Evolutionary conservation across 1,140 invertebrate species (phyloP), one percentile per base, ranked within the genome.

Genomic region (Drosophila parvula): DNA sequence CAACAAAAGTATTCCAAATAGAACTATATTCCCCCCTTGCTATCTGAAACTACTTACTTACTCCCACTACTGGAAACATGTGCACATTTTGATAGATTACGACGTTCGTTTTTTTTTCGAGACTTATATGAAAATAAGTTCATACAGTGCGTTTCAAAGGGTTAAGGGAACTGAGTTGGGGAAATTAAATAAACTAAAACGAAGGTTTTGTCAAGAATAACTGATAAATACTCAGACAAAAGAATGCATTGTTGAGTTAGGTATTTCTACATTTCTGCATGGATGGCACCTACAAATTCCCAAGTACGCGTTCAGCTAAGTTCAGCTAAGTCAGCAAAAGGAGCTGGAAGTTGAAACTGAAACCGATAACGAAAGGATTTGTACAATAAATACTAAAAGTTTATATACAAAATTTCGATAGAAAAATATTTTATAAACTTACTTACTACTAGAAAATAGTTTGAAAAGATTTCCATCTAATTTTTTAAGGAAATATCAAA

Each of bases 1-100:
- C 47, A 68, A 68, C 41, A 56, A 69, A 47, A 70, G 14, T 44
- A 34, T 47, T 70, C 34, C 28, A 44, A 57, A 70, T 57, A 43
- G 14, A 67, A 44, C 22, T 11, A 62, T 32, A 41, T 63, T 59
- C 16, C 28, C 18, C 18, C 14, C 8, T 28, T 50, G 34, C 48
- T 67, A 67, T 53, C 45, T 18, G 16, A 16, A 22, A 55, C 34
- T 38, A 55, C 51, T 55, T 55, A 55, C 34, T 55, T 38, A 22
- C 58, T 38, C 45, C 38, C 45, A 55, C 30, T 51, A 43, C 45
- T 65, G 38, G n/a, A 27, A 69, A 65, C 65, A 69, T 69, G 65
- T 69, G 65, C 65, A 68, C 64, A 41, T 67, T 51, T 44, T 67
- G 22, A n/a, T 56, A 45, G 27, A 70, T 70, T 67, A 47, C 14